phyloP scores from a whole-genome alignment of 2,888 invertebrate species.

The Petrolisthes cinctipes region DNA sequence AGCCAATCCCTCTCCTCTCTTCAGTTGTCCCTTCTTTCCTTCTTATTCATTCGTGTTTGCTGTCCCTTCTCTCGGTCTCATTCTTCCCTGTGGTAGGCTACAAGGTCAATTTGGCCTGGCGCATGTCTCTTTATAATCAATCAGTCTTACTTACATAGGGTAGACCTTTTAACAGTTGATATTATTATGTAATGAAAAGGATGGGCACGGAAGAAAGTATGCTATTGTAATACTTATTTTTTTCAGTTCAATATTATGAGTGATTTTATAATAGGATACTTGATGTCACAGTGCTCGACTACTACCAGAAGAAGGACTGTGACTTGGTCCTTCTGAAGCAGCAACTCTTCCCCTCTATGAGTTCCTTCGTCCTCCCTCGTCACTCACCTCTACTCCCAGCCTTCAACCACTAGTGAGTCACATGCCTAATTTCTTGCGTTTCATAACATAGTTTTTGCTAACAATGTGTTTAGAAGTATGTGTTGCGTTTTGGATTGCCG shows the following conservation, averaged over 20 bases:
- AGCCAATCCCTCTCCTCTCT: too few relatives aligned
- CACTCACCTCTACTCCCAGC: constrained; percentile 55
- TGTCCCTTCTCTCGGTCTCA: neutral
- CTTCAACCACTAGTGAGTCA: constrained; percentile 60
- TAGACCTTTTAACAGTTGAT: neutral
- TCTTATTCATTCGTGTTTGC: neutral
- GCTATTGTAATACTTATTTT: neutral
- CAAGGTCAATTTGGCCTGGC: too few relatives aligned
- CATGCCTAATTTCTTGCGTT: too few relatives aligned
- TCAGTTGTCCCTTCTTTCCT: neutral
- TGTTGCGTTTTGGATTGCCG: too few relatives aligned
- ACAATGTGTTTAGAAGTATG: too few relatives aligned
- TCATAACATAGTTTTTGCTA: too few relatives aligned
- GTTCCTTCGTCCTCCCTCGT: constrained; percentile 48
- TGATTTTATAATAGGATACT: neutral
- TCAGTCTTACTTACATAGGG: neutral
- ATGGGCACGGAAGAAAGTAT: neutral
- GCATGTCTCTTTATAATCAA: too few relatives aligned
- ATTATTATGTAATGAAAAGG: neutral
- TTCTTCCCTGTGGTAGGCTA: too few relatives aligned
- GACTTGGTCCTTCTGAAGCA: constrained; percentile 59
- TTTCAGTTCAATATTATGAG: neutral
- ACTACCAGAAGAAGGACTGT: constrained; percentile 56
- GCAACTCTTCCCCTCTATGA: constrained; percentile 52
- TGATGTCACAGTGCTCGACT: constrained; percentile 50